Evolutionary conservation across 2,113 vertebrate species (phyloP), one percentile per base, ranked within the genome.

Genomic region (Lagopus leucura): DNA sequence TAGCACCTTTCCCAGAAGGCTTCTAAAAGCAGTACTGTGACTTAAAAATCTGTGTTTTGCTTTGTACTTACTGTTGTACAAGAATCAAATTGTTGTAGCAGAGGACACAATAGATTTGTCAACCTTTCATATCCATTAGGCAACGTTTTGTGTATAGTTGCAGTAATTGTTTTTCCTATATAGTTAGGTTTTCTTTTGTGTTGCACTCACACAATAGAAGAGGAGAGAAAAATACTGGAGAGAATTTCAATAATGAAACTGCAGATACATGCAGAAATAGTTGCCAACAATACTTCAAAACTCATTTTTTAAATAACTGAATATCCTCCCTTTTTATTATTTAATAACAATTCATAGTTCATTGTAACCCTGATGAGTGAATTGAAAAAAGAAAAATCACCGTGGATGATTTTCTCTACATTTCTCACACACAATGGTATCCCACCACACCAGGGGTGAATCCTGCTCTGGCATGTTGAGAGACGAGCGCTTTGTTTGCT

Each of bases 151-250:
- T 88, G 85, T 86, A 15, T 78, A 69, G 69, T 72, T 82, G 61
- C 66, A 43, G 82, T 91, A 77, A 83, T 91, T 21, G 18, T 94
- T 96, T 94, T 82, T 80, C 78, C 76, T 81, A 14, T 83, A 81
- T 48, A 69, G 79, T 88, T 95, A 72, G 52, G 8, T 85, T 96
- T 92, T 65, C 91, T 88, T 96, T 94, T 96, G 91, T 95, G 82
- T 86, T 78, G 76, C 19, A 76, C 30, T 93, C 54, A 72, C 61
- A 54, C 75, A 95, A 81, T 82, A 72, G 86, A 36, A 94, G 76
- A 20, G 70, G 91, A 90, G 82, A 30, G 79, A 94, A 86, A 94
- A 97, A 92, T 78, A 79, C 76, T 81, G 66, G 47, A 93, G 92
- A 82, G 88, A 61, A 72, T 88, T 92, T 83, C 63, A 94, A 0